Percentiles rank a stretch among this genome's conserved stretches.
Conservation (phyloP, 2,888 invertebrate genomes). For the Epinotia ramella region DNA sequence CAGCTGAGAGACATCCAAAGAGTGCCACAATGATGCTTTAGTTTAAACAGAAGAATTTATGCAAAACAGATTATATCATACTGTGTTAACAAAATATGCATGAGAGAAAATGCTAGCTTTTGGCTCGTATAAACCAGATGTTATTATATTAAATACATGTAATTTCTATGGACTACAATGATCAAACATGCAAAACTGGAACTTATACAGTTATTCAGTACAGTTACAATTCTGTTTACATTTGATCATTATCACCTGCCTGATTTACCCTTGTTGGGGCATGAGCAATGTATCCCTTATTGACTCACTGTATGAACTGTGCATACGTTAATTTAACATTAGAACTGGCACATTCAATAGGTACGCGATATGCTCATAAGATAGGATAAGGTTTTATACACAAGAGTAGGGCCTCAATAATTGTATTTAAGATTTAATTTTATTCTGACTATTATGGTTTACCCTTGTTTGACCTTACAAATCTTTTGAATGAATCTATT, state of each 20-base stretch:
- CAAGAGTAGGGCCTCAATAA: no score
- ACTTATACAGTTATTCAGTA: background rate
- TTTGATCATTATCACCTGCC: slow-evolving; percentile 19
- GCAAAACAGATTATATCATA: no score
- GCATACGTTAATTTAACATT: background rate
- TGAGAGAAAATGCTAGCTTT: background rate
- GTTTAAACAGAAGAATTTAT: no score
- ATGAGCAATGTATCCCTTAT: background rate
- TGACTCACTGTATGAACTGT: slow-evolving; percentile 18
- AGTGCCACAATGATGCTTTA: no score
- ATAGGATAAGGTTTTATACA: no score
- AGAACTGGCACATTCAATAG: no score
- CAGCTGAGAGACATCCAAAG: no score
- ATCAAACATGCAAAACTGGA: slow-evolving; percentile 1
- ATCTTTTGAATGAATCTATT: background rate
- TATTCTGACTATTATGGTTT: background rate
- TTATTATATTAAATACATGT: background rate
- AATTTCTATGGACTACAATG: background rate
- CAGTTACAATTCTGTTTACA: background rate
- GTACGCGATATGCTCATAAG: no score
- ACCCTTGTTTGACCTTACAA: background rate
- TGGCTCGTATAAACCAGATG: slow-evolving; percentile 1
- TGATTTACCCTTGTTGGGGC: background rate
- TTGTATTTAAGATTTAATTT: background rate
- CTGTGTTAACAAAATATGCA: no score